These are phyloP conservation scores for Aurelia aurita DNA, from an alignment of 30 jellyfish, hydroid and myxozoan species.

Conservation along the genomic window DNA sequence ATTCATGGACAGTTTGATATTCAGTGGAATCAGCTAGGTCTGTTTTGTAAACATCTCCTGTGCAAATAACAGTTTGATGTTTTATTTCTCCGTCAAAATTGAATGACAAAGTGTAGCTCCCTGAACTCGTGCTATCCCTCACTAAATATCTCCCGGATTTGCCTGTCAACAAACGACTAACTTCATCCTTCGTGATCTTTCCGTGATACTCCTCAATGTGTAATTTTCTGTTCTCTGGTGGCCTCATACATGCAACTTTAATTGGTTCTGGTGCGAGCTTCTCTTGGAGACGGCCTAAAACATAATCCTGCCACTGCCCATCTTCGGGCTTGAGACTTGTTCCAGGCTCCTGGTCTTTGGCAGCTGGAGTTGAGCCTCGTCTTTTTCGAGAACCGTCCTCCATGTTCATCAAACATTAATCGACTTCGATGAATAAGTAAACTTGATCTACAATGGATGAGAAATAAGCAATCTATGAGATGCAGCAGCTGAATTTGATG, in stretches of 20 bases:
- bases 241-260: constrained; percentile 89
- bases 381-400: constrained; percentile 13
- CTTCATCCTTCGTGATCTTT: constrained; percentile 80
- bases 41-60: constrained; percentile 61
- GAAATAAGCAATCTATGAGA: too few relatives aligned
- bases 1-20: constrained; percentile 74
- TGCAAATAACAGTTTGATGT: constrained; percentile 70
- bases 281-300: constrained; percentile 80
- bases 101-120: constrained; percentile 86
- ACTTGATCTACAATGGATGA: too few relatives aligned
- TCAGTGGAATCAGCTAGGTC: constrained; percentile 71
- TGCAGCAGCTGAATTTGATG: too few relatives aligned
- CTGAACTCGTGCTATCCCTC: constrained; percentile 84
- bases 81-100: constrained; percentile 86
- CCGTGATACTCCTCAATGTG: constrained; percentile 92
- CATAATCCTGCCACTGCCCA: constrained; percentile 68
- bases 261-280: constrained; percentile 91
- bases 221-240: constrained; percentile 83
- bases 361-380: constrained; percentile 18
- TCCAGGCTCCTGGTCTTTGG: constrained; percentile 32
- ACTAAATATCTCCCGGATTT: constrained; percentile 89
- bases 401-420: neutral
- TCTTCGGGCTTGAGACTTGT: constrained; percentile 20
- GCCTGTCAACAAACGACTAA: constrained; percentile 70
- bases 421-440: too few relatives aligned